Conservation (phyloP, 2,888 invertebrate species). For the Oxycera nigricornis region DNA sequence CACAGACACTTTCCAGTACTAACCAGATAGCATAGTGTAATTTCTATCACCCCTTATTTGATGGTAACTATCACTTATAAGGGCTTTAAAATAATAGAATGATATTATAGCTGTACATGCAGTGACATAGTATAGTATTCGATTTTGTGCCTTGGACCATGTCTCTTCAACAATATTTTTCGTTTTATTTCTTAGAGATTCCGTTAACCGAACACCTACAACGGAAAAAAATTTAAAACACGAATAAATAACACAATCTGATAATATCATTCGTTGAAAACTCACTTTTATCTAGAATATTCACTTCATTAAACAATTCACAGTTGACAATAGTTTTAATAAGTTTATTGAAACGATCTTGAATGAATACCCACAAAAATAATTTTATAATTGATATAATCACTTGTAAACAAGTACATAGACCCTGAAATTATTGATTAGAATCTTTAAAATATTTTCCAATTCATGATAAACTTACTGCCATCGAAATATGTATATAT, state of each 20-base stretch:
- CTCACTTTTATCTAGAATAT: conserved; percentile 3
- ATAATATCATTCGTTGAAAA: neutral
- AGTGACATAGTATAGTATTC: neutral
- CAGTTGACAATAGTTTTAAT: neutral
- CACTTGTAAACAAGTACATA: neutral
- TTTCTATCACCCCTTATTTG: neutral
- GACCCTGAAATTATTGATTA: neutral
- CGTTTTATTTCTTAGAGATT: neutral
- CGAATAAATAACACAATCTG: too few species aligned
- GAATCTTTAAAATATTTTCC: neutral
- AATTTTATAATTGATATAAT: neutral
- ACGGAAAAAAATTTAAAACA: too few species aligned
- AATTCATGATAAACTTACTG: neutral
- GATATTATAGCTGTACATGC: neutral
- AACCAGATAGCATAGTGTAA: neutral
- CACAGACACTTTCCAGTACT: neutral
- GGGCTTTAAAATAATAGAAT: neutral
- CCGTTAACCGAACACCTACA: neutral
- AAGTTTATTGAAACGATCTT: neutral
- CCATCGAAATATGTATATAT: neutral
- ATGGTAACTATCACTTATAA: neutral
- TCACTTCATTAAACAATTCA: neutral
- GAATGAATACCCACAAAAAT: neutral
- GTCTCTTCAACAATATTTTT: neutral
- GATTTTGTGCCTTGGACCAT: neutral